Percentiles rank a stretch among this genome's conserved stretches.
These are phyloP conservation scores for Coregonus ussuriensis DNA, from an alignment of 2,797 vertebrate species.

Conservation along the genomic window DNA sequence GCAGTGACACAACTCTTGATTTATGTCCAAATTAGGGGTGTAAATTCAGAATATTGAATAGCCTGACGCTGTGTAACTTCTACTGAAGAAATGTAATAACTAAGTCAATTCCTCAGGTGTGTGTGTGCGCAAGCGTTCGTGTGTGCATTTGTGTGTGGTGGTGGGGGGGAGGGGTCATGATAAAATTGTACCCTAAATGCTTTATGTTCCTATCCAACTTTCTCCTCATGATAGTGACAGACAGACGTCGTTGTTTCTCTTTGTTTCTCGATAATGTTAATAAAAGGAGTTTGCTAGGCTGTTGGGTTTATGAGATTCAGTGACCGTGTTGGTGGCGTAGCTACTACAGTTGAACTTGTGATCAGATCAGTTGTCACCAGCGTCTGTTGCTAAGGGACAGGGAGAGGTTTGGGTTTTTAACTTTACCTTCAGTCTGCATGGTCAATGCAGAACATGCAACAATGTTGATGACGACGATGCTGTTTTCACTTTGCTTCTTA, in stretches of 20 bases:
- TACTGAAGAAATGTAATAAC: slow-evolving; percentile 3
- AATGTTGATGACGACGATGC: no score
- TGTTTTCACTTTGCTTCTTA: no score
- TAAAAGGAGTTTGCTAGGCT: background rate
- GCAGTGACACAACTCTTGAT: slow-evolving; percentile 15
- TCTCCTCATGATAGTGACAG: background rate
- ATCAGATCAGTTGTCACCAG: slow-evolving; percentile 62
- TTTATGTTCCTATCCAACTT: background rate
- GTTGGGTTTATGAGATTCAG: background rate
- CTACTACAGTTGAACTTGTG: slow-evolving; percentile 20
- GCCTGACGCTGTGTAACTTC: slow-evolving; percentile 1
- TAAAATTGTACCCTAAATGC: background rate
- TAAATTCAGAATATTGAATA: slow-evolving; percentile 25
- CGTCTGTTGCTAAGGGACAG: slow-evolving; percentile 75
- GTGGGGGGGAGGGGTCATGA: background rate
- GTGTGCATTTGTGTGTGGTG: background rate
- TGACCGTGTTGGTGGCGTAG: background rate
- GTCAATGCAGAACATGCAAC: no score
- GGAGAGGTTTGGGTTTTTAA: slow-evolving; percentile 39
- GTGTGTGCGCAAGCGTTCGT: background rate
- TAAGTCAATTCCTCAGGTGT: background rate
- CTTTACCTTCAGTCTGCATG: no score
- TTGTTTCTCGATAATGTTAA: background rate
- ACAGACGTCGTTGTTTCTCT: background rate
- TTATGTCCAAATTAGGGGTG: slow-evolving; percentile 21